Conservation (phyloP, 2,113 vertebrate species). For the Crotalus viridis region DNA sequence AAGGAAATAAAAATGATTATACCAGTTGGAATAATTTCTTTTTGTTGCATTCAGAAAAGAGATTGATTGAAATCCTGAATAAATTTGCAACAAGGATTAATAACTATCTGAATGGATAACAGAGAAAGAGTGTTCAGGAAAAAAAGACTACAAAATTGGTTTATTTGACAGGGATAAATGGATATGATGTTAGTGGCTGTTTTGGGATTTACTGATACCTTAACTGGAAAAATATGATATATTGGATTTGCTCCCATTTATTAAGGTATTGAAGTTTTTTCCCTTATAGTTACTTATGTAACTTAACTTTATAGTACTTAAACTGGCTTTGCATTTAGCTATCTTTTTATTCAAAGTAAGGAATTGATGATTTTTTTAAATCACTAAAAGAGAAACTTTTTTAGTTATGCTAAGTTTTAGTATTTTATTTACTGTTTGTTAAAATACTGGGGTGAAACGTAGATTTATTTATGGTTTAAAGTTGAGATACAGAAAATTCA, state of each 20-base stretch:
- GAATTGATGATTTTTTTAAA: no score
- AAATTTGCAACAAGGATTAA: neutral
- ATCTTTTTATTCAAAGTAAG: no score
- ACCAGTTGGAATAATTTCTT: rapidly evolving
- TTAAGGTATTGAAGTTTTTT: no score
- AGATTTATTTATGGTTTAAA: no score
- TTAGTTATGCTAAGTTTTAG: no score
- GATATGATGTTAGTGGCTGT: neutral
- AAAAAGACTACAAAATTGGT: neutral
- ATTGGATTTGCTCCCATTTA: neutral
- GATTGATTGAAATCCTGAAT: neutral
- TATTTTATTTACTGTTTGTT: no score
- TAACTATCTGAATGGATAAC: neutral
- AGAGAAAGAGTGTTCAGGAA: neutral
- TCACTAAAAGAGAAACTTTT: no score
- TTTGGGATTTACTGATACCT: neutral
- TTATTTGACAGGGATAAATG: neutral
- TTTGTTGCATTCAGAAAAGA: neutral
- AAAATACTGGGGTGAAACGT: no score
- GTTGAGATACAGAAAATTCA: no score
- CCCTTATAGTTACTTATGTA: no score
- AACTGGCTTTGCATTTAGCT: no score
- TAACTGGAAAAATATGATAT: neutral
- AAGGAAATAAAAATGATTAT: neutral
- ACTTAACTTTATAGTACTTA: no score